These are phyloP conservation scores for Phenacoccus solenopsis DNA, from an alignment of 1,140 invertebrate species.

Conservation along the genomic window DNA sequence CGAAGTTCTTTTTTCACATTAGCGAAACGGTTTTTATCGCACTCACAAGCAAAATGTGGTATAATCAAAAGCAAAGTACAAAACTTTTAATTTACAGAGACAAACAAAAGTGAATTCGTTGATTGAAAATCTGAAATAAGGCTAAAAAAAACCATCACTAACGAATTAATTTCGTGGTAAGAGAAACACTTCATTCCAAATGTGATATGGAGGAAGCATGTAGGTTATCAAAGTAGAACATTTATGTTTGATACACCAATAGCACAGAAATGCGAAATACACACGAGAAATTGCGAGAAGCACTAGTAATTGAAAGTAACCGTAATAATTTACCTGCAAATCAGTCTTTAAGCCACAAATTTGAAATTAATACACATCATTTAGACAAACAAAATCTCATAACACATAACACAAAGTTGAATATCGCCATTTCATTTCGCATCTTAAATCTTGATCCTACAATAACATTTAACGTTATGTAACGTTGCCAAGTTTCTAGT, in stretches of 20 bases:
- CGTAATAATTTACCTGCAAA: background rate
- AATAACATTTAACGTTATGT: background rate
- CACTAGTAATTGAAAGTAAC: background rate
- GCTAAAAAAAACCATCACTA: too few relatives aligned
- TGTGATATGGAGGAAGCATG: background rate
- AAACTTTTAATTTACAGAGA: too few relatives aligned
- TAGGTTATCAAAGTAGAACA: background rate
- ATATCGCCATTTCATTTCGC: background rate
- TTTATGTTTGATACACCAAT: background rate
- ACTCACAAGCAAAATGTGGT: too few relatives aligned
- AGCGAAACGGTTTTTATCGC: too few relatives aligned
- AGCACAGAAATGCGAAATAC: background rate
- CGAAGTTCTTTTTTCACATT: too few relatives aligned
- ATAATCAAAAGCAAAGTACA: too few relatives aligned
- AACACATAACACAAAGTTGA: background rate
- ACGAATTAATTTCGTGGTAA: background rate
- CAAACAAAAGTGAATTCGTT: too few relatives aligned
- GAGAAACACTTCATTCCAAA: background rate
- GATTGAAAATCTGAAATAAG: too few relatives aligned
- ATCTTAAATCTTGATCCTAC: background rate
- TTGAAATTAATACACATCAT: background rate
- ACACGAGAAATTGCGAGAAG: background rate
- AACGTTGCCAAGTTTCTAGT: background rate
- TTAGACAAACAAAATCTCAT: background rate
- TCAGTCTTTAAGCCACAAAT: constrained; percentile 1